Evolutionary conservation across 2,113 vertebrate species (phyloP), one percentile per base, ranked within the genome.

Genomic region (Pipa parva): DNA sequence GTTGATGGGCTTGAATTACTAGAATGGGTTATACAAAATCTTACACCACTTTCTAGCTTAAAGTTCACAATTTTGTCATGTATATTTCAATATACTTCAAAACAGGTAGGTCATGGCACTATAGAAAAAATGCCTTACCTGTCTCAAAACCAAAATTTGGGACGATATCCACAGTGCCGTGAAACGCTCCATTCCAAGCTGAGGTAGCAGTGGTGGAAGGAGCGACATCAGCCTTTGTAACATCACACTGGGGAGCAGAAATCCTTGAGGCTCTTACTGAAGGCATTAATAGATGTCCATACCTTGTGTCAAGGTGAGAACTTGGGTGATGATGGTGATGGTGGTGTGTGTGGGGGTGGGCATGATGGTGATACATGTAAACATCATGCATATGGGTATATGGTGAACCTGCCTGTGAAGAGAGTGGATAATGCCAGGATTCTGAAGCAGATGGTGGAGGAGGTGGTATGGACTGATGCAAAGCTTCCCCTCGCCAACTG

Each of bases 361-460:
- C 82, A 71, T 84, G 89, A 59, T 89, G 79, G 59, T 90, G 94
- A 67, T 94, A 91, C 76, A 95, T 76, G 81, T 97, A 99, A 64
- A 96, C 74, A 0, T 97, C 94, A 59, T 96, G 95, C 80, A 97
- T 80, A 62, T 91, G 93, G 51, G 92, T 84, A 81, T 97, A 98
- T 12, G 91, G 77, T 0, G 91, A 81, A 59, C 88, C 82, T 79
- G 90, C 89, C 83, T 95, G 94, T 76, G 90, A 86, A 76, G 87
- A 90, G 75, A 99, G 84, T 56, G 91, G 88, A 76, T 98, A 99
- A 61, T 87, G 88, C 97, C 97, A 99, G 70, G 91, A 87, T 50
- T 99, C 95, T 0, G 92, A 77, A 15, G 87, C 81, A 0, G 88
- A 60, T 1, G 91, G 79, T 27, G 89, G 68, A 56, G 92, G 80